Evolutionary conservation across 1,140 invertebrate genomes (phyloP), one percentile per base, ranked within the genome.

Genomic region (Rhopalosiphum maidis): DNA sequence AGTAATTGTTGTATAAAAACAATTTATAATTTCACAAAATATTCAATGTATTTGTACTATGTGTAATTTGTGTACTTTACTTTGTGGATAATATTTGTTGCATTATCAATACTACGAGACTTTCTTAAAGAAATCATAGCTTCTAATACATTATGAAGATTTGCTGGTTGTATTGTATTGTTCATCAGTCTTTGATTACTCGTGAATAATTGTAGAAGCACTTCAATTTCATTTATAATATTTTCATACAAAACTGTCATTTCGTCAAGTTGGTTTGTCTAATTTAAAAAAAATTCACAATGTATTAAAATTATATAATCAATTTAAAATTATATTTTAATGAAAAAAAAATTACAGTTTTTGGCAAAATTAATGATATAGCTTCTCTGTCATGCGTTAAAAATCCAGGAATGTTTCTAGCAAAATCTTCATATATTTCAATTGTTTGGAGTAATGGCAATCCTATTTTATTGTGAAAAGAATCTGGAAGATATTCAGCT

Each of bases 351-450:
- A 41, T 95, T 83, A 96, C 94, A 93, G 96, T 95, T 96, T 98
- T 96, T 60, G 97, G 97, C 90, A 97, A 96, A 94, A 97, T 97
- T 77, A 98, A 95, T 15, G 97, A 93, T 55, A 93, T 96, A 37
- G 97, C 96, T 94, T 98, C 98, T n/a, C 97, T 96, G 94, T 98
- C 97, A 87, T 97, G 96, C 15, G 98, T 97, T 94, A 98, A 96
- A 95, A 99, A 99, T 22, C 99, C 99, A 11, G 99, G 99, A 94
- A 99, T 98, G 95, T 99, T 99, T 88, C 98, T 96, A 0, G 98
- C 98, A 95, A 99, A 99, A 95, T 99, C 99, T 95, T 99, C 99
- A 95, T 99, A 99, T 4, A 99, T 98, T 11, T 97, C 96, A 95
- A 99, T 98, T 95, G 99, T 98, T 94, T 97, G 96, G 0, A 97